Evolutionary conservation across 2,113 vertebrate genomes (phyloP), one percentile per base, ranked within the genome.

Genomic region (Lipophrys pholis): DNA sequence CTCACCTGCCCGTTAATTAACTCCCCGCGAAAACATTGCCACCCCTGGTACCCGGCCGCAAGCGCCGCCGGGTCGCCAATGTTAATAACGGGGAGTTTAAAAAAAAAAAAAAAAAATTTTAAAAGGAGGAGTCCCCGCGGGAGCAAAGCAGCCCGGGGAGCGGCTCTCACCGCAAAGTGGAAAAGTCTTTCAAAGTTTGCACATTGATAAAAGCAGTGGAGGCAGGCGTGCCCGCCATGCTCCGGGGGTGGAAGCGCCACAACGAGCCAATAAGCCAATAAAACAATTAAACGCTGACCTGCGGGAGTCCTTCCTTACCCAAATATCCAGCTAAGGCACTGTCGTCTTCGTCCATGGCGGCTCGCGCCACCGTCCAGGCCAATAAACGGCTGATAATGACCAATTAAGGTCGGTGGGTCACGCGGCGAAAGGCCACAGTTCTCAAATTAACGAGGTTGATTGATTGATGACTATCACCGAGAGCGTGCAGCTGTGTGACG

Each of bases 1-100:
- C 83, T 61, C 85, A 89, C 73, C 86, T 80, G 83, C 2, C 42
- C 43, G 38, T 53, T 90, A 89, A 91, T 91, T 92, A 89, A 76
- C 78, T 61, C 40, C 1, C 30, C 6, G 8, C 64, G 14, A 78
- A 86, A 69, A 57, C 61, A 57, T 4, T 30, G 81, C 83, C 52
- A 60, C 59, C 63, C 30, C 21, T 2, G 53, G 66, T 49, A 69
- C 69, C 63, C 59, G 0, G 10, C 45, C 49, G n/a, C 78, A 75
- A 76, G 84, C 70, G 35, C 49, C 17, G 46, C 49, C 17, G 46
- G 87, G 87, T 86, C 83, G 60, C n/a, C 5, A 52, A 66, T 84
- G 83, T 89, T 90, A 91, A 91, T 89, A 76, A 61, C 30, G 0
- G 6, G 21, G 4, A 45, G 11, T 55, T 68, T 78, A 41, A 9